Percentiles rank a stretch among this genome's conserved stretches.
These are phyloP conservation scores for Podocnemis expansa DNA, from an alignment of 2,113 vertebrate genomes.

Conservation along the genomic window DNA sequence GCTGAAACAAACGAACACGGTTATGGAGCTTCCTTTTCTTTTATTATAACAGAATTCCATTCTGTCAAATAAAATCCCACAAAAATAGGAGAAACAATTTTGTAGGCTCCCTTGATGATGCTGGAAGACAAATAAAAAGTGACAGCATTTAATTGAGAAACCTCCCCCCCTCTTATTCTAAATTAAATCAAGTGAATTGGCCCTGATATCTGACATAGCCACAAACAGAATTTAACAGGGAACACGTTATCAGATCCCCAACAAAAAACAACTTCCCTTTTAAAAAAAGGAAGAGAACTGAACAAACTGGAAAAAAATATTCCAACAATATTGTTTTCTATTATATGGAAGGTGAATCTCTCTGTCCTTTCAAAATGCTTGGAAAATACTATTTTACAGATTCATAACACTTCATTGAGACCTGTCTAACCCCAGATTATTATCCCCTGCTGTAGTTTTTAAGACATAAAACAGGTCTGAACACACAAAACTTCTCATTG, in stretches of 20 bases:
- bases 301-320: background rate
- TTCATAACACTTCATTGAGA: background rate
- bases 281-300: background rate
- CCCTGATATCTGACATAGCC: accelerated
- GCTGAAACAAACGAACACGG: accelerated
- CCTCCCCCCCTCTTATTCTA: accelerated
- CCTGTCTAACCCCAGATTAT: background rate
- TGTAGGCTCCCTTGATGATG: accelerated
- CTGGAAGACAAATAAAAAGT: background rate
- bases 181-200: background rate
- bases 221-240: background rate
- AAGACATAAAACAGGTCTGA: background rate
- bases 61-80: accelerated
- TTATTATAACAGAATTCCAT: accelerated
- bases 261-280: background rate
- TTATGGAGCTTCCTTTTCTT: accelerated
- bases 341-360: background rate
- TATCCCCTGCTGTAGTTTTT: background rate
- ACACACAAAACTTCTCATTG: background rate
- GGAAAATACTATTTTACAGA: background rate
- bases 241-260: background rate
- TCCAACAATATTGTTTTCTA: background rate
- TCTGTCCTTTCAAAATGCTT: background rate
- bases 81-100: accelerated
- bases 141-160: accelerated